Evolutionary conservation across 2,113 vertebrate genomes (phyloP).

Genomic region (Pelobates fuscus): DNA sequence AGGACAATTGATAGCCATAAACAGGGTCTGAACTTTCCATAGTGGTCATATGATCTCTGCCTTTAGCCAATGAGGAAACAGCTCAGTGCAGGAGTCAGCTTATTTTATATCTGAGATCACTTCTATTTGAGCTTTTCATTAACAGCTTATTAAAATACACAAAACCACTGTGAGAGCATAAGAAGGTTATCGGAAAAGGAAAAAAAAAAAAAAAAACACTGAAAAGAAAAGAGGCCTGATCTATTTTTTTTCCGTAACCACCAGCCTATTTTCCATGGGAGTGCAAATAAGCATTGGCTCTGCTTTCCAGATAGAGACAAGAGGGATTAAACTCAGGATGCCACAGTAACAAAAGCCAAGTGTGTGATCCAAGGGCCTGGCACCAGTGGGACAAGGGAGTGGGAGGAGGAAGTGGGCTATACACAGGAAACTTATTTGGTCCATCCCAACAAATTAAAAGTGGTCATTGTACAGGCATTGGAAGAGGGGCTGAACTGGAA

Average conservation of each 20-base stretch:
- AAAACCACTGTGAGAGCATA: slow-evolving; percentile 24
- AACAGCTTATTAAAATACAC: slow-evolving; percentile 37
- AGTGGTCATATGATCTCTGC: too few relatives aligned
- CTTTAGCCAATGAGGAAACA: background rate
- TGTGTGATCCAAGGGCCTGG: slow-evolving; percentile 46
- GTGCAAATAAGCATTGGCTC: slow-evolving; percentile 45
- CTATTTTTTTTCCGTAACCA: slow-evolving; percentile 40
- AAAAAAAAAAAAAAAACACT: too few relatives aligned
- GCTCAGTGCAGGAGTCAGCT: background rate
- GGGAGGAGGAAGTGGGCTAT: slow-evolving; percentile 28
- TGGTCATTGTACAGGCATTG: slow-evolving; percentile 20
- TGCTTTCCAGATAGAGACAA: slow-evolving; percentile 45
- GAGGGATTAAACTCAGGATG: slow-evolving; percentile 49
- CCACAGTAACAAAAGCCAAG: slow-evolving; percentile 51
- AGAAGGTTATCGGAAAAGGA: slow-evolving; percentile 35
- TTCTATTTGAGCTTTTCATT: slow-evolving; percentile 23
- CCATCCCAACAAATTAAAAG: slow-evolving; percentile 23
- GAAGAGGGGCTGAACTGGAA: background rate
- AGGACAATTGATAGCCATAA: too few relatives aligned
- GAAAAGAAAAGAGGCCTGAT: slow-evolving; percentile 9
- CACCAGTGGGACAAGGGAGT: slow-evolving; percentile 31
- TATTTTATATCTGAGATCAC: background rate
- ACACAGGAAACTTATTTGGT: slow-evolving; percentile 27
- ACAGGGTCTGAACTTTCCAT: too few relatives aligned
- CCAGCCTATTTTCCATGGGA: slow-evolving; percentile 47